These are phyloP conservation scores for Falco biarmicus DNA, from an alignment of 2,797 vertebrate species.

Conservation along the genomic window DNA sequence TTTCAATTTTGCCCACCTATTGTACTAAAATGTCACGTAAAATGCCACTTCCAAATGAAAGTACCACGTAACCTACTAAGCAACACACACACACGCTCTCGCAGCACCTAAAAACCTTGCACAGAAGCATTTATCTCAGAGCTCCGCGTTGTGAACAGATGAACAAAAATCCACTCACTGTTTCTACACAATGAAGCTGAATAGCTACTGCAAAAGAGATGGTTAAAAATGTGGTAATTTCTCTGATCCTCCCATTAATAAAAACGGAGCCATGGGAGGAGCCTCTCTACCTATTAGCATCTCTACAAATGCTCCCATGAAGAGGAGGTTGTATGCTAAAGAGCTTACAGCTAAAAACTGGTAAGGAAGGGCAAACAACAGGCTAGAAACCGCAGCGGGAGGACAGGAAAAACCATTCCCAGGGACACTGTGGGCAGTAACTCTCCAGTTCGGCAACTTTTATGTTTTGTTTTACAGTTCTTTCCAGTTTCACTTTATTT, in stretches of 20 bases:
- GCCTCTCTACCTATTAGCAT: background rate
- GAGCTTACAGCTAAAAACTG: background rate
- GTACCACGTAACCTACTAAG: background rate
- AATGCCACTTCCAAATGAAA: slow-evolving; percentile 50
- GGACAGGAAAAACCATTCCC: background rate
- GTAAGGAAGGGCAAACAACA: background rate
- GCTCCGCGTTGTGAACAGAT: background rate
- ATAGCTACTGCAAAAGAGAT: background rate
- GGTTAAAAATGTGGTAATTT: background rate
- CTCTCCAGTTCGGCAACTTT: background rate
- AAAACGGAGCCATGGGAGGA: background rate
- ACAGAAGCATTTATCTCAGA: background rate
- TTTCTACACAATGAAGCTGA: background rate
- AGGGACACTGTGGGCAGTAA: background rate
- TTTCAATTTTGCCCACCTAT: background rate
- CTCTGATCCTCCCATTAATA: background rate
- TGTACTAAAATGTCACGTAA: slow-evolving; percentile 26
- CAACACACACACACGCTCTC: background rate
- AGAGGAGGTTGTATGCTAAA: background rate
- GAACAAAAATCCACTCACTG: background rate
- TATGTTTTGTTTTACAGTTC: background rate
- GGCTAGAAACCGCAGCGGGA: background rate
- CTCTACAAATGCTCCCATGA: background rate
- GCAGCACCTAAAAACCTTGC: background rate
- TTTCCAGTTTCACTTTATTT: slow-evolving; percentile 40